A percentile compares a stretch with the other conserved stretches of the same genome.
Conservation (phyloP, 2,797 vertebrate genomes). For the Paguma larvata region DNA sequence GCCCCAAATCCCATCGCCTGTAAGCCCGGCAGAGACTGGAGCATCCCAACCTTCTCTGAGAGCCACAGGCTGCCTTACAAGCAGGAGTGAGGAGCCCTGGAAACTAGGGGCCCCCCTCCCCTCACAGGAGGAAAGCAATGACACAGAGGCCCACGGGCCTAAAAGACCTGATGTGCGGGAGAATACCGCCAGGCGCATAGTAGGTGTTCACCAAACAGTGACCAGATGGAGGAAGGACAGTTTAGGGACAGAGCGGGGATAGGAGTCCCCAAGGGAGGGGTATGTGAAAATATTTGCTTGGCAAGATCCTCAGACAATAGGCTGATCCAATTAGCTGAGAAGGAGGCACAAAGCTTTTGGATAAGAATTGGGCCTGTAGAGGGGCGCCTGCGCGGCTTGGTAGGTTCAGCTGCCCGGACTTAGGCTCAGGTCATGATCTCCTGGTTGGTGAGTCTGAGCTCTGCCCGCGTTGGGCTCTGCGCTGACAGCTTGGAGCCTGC, state of each 20-base stretch:
- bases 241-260: not conserved
- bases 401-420: too few species aligned
- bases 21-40: not conserved
- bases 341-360: not conserved
- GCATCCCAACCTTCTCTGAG: fast-evolving
- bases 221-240: not conserved
- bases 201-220: not conserved
- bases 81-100: not conserved
- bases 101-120: not conserved
- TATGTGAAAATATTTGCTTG: not conserved
- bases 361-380: not conserved
- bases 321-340: not conserved
- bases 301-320: not conserved
- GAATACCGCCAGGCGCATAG: not conserved
- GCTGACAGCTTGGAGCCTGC: too few species aligned
- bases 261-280: not conserved
- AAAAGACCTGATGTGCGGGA: not conserved
- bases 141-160: fast-evolving
- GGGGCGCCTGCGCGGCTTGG: too few species aligned
- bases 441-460: too few species aligned
- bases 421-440: too few species aligned
- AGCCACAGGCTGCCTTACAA: not conserved
- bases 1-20: not conserved
- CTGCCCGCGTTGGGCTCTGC: too few species aligned
- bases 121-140: not conserved